phyloP scores from a whole-genome alignment of 2,888 invertebrate species.

The Dinocampus coccinellae region DNA sequence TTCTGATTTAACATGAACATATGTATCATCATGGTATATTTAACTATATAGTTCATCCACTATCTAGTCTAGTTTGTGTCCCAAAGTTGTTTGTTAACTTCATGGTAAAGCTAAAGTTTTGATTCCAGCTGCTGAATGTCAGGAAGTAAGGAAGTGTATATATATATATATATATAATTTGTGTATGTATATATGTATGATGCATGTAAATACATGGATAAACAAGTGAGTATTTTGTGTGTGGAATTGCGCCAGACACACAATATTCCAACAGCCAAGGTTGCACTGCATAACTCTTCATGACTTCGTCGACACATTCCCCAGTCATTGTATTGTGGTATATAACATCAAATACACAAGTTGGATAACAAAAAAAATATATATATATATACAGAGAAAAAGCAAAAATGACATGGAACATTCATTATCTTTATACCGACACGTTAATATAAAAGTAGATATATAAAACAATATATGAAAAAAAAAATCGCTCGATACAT shows the following conservation, averaged over 20 bases:
- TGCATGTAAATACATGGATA: constrained; percentile 23
- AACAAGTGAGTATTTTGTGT: neutral
- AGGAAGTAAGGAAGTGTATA: constrained; percentile 25
- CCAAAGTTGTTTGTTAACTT: constrained; percentile 23
- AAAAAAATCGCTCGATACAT: constrained; percentile 4
- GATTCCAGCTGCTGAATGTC: constrained; percentile 30
- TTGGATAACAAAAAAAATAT: constrained; percentile 8
- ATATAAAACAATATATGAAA: constrained; percentile 4
- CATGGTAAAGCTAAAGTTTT: constrained; percentile 30
- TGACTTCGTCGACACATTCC: constrained; percentile 38
- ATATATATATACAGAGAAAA: neutral
- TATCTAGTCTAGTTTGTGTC: neutral
- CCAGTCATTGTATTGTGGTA: constrained; percentile 20
- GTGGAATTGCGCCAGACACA: constrained; percentile 29
- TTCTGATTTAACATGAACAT: constrained; percentile 28
- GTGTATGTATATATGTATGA: constrained; percentile 21
- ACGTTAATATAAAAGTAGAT: neutral
- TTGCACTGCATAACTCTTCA: constrained; percentile 42
- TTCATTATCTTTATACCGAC: neutral
- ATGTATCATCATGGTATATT: constrained; percentile 2
- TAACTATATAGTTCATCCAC: neutral
- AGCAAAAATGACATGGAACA: neutral
- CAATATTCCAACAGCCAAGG: constrained; percentile 39
- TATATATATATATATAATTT: neutral
- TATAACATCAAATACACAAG: constrained; percentile 6